Conservation (phyloP, 2,888 invertebrate species). For the Drosophila neonasuta region DNA sequence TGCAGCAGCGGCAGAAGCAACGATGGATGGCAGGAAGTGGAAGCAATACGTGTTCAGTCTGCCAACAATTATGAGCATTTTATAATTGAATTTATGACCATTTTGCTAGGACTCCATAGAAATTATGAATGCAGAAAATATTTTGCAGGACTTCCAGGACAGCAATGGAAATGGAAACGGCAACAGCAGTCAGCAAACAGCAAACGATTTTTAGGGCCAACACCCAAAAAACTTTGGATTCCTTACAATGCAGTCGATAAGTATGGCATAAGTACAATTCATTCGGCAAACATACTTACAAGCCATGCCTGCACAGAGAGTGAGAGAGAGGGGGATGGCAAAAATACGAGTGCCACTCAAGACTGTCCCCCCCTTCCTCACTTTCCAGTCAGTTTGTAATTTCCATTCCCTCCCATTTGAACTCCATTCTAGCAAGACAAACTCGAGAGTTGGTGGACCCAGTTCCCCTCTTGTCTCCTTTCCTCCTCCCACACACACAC, state of each 20-base stretch:
- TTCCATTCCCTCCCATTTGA: constrained; percentile 11
- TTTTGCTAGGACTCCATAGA: constrained; percentile 36
- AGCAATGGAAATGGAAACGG: constrained; percentile 18
- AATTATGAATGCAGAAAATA: constrained; percentile 53
- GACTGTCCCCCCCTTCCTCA: not conserved
- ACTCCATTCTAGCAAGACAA: constrained; percentile 30
- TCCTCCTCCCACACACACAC: not conserved
- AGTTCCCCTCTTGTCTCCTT: not conserved
- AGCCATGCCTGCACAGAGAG: constrained; percentile 7
- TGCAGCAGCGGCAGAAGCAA: constrained; percentile 2
- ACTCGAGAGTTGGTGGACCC: constrained; percentile 11
- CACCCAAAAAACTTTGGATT: constrained; percentile 62
- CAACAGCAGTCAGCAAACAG: constrained; percentile 4
- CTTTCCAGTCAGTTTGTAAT: not conserved
- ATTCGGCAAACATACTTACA: constrained; percentile 57
- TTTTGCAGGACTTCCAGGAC: constrained; percentile 50
- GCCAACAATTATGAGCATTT: constrained; percentile 40
- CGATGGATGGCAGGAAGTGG: constrained; percentile 36
- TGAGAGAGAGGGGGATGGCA: not conserved
- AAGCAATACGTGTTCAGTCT: constrained; percentile 31
- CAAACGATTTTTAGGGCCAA: constrained; percentile 49
- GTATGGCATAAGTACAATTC: constrained; percentile 74
- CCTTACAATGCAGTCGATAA: constrained; percentile 75
- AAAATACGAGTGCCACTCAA: constrained; percentile 15
- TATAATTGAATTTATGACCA: constrained; percentile 68